phyloP scores from a whole-genome alignment of 2,888 invertebrate genomes.

The Epinotia nisella region DNA sequence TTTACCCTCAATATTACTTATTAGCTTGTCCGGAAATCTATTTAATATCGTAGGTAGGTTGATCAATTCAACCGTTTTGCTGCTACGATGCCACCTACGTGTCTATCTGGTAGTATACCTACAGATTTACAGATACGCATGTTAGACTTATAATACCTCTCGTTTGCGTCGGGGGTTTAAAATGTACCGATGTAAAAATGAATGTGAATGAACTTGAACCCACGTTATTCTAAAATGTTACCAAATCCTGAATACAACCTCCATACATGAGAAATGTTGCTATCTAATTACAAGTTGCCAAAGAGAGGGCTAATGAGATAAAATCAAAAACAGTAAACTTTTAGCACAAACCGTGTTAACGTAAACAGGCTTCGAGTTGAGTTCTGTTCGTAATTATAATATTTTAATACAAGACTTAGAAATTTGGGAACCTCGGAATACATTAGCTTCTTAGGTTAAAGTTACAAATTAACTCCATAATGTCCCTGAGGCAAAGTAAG shows the following conservation, averaged over 20 bases:
- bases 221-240: slow-evolving; percentile 3
- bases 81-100: too few species aligned
- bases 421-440: slow-evolving; percentile 37
- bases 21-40: too few species aligned
- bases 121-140: too few species aligned
- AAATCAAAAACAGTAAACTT: slow-evolving; percentile 42
- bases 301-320: slow-evolving; percentile 36
- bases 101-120: too few species aligned
- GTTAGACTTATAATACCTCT: too few species aligned
- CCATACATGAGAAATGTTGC: slow-evolving; percentile 22
- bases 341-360: slow-evolving; percentile 30
- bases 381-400: slow-evolving; percentile 39
- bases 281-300: slow-evolving; percentile 33
- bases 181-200: neutral
- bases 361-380: slow-evolving; percentile 3
- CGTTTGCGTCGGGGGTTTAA: too few species aligned
- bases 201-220: neutral
- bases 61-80: too few species aligned
- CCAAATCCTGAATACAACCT: slow-evolving; percentile 1
- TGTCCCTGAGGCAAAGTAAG: neutral
- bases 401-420: slow-evolving; percentile 43
- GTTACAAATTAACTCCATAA: neutral
- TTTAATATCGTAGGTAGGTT: too few species aligned
- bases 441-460: slow-evolving; percentile 21
- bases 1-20: too few species aligned